phyloP scores from a whole-genome alignment of 2,113 vertebrate genomes.

The Oryzias curvinotus region DNA sequence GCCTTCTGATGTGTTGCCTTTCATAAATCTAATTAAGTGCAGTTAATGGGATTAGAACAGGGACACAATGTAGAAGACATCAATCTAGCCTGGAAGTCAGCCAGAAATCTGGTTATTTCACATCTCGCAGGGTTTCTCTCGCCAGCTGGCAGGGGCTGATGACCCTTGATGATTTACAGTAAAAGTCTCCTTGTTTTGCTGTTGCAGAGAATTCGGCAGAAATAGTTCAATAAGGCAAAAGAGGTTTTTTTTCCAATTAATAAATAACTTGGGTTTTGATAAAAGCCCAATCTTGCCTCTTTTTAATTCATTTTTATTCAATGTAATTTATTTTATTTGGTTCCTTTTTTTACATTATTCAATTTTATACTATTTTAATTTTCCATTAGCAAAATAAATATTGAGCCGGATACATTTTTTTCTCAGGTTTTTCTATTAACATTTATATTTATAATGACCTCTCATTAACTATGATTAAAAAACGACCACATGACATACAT shows the following conservation, averaged over 20 bases:
- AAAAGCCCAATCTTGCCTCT: too few relatives aligned
- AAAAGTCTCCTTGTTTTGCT: slow-evolving; percentile 53
- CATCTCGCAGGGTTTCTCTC: slow-evolving; percentile 57
- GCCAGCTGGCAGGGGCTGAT: slow-evolving; percentile 69
- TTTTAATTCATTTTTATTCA: too few relatives aligned
- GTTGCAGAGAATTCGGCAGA: slow-evolving; percentile 44
- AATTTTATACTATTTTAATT: too few relatives aligned
- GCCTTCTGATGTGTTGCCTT: slow-evolving; percentile 55
- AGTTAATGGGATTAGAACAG: slow-evolving; percentile 70
- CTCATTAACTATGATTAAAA: too few relatives aligned
- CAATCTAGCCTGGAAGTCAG: slow-evolving; percentile 68
- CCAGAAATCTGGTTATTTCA: slow-evolving; percentile 60
- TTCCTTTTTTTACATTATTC: too few relatives aligned
- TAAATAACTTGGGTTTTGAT: too few relatives aligned
- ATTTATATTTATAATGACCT: too few relatives aligned
- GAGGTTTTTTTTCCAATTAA: slow-evolving; percentile 5
- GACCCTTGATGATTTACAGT: slow-evolving; percentile 53
- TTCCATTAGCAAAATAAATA: too few relatives aligned
- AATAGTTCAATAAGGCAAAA: slow-evolving; percentile 17
- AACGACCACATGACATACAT: too few relatives aligned
- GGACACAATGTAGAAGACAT: slow-evolving; percentile 67
- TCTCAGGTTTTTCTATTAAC: too few relatives aligned
- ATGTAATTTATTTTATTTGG: too few relatives aligned
- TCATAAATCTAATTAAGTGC: slow-evolving; percentile 66
- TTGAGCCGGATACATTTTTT: too few relatives aligned